Base-by-base conservation (phyloP, 2,888 invertebrate species). In the Watsonalla binaria region DNA sequence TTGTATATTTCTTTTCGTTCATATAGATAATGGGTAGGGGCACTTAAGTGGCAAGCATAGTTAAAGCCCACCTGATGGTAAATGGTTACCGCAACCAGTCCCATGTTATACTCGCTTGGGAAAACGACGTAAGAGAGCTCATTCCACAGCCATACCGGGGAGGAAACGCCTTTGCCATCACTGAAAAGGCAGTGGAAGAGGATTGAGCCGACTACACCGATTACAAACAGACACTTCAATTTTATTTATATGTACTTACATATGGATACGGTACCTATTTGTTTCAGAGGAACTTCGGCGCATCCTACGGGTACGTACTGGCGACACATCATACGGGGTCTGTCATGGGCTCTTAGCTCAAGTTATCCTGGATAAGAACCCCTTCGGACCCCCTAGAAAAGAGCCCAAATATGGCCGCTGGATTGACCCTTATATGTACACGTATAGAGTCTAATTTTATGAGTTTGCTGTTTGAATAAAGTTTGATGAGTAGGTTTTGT, bases 271-370 rank as follows among this genome's bases (percentile, higher is more conserved):
- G 24, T 24, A 24, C 46, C 6, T 46, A 8, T 51, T 0, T 52
- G 59, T 53, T 45, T 0, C 77, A 89, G 90, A 63, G 59, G 82
- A 89, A 47, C 78, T 90, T 0, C 82, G 86, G 5, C 77, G 82
- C 6, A 92, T 92, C n/a, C 65, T 89, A 9, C 85, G 91, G 48
- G 78, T 90, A 6, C 74, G 67, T 9, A 88, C 91, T 0, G 92
- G 91, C 0, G 85, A 86, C 5, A 84, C 89, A 0, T 78, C 82
- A 0, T 92, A 91, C 65, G 71, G 72, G 14, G 75, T 77, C 6
- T 58, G 63, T 46, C 88, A 91, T 60, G 82, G 88, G 0, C 68
- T 90, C 0, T 70, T 92, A 6, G 92, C 75, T 0, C 66, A 73
- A 51, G 85, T 89, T 24, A 75, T 92, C 0, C 68, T 91, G 8